Conservation (phyloP, 2,888 invertebrate genomes). For the Tridacna crocea region DNA sequence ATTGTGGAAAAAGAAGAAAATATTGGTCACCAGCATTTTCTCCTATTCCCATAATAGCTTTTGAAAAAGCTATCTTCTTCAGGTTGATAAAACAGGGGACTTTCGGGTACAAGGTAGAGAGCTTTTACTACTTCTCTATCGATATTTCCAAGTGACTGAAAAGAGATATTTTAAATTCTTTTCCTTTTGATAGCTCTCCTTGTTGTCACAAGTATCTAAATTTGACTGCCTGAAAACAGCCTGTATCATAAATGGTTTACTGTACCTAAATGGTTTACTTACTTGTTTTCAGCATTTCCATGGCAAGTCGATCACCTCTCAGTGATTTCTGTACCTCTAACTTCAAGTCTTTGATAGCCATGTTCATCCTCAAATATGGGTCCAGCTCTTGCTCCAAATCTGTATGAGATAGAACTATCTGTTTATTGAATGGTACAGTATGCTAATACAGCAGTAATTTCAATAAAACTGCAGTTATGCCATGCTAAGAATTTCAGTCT, state of each 20-base stretch:
- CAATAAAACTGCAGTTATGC: too few relatives aligned
- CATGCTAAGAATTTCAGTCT: too few relatives aligned
- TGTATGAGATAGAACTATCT: slow-evolving; percentile 13
- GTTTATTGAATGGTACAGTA: too few relatives aligned
- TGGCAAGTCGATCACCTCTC: slow-evolving; percentile 37
- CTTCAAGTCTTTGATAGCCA: slow-evolving; percentile 61
- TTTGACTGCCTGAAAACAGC: neutral
- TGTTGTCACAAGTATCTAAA: neutral
- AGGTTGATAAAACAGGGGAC: too few relatives aligned
- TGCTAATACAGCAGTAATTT: too few relatives aligned
- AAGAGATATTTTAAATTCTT: too few relatives aligned
- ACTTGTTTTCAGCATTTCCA: slow-evolving; percentile 63
- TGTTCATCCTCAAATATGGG: slow-evolving; percentile 49
- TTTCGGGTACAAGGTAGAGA: too few relatives aligned
- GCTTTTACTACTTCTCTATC: too few relatives aligned
- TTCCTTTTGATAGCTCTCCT: neutral
- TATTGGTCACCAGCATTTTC: neutral
- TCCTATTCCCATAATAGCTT: neutral
- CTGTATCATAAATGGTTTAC: neutral
- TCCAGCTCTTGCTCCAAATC: slow-evolving; percentile 48
- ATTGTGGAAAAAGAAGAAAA: neutral
- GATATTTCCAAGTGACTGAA: too few relatives aligned
- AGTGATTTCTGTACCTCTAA: slow-evolving; percentile 56
- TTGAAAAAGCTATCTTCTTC: neutral
- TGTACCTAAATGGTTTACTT: slow-evolving; percentile 32